Evolutionary conservation across 1,140 invertebrate genomes (phyloP).

Genomic region (Dufourea novaeangliae): DNA sequence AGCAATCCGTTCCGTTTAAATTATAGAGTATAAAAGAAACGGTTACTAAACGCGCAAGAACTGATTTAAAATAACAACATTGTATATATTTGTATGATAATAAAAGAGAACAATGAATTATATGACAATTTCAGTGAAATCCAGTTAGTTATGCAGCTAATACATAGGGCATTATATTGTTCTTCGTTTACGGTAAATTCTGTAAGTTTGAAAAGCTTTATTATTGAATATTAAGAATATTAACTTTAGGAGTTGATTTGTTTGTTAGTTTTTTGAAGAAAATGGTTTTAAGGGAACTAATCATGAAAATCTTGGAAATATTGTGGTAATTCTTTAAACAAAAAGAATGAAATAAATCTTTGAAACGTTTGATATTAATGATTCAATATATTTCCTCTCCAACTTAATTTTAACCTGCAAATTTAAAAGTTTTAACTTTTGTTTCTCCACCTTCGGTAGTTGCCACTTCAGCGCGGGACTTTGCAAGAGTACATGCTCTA

Average conservation of each 20-base stretch:
- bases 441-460: neutral
- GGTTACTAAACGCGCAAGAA: constrained; percentile 45
- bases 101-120: constrained; percentile 53
- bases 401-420: neutral
- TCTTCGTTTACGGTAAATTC: constrained; percentile 31
- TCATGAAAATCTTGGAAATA: neutral
- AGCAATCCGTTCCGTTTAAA: constrained; percentile 45
- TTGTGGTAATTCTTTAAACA: neutral
- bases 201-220: constrained; percentile 19
- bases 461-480: neutral
- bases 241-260: neutral
- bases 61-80: constrained; percentile 58
- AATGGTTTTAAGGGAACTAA: neutral
- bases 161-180: constrained; percentile 56
- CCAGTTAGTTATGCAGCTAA: constrained; percentile 43
- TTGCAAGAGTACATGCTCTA: neutral
- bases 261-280: neutral
- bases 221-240: neutral
- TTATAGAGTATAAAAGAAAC: constrained; percentile 24
- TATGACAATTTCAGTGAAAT: constrained; percentile 52
- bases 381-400: constrained; percentile 7
- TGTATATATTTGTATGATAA: constrained; percentile 70
- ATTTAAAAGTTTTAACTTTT: neutral
- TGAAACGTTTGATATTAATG: neutral
- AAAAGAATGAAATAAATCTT: constrained; percentile 22